Base-by-base conservation (phyloP, 2,888 invertebrate genomes). In the Eurytoma adleriae region DNA sequence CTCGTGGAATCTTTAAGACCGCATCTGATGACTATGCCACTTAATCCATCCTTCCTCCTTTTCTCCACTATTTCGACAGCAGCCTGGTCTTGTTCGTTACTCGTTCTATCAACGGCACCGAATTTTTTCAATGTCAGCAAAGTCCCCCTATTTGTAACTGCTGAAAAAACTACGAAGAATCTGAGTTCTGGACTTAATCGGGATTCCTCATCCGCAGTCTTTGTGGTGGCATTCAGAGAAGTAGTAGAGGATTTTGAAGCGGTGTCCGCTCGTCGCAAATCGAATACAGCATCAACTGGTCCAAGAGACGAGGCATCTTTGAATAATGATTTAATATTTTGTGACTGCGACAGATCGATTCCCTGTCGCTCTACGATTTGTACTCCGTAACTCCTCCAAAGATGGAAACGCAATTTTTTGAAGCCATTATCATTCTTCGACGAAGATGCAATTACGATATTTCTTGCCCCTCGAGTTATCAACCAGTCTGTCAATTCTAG, bases 401-500 rank as follows among this genome's bases (percentile, higher is more conserved):
- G 52, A 13, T 70, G 50, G 7, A 78, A 59, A 40, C 82, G 77
- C 5, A 81, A 52, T 5, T 83, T 81, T 18, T 18, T 20, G 52
- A 81, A 84, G 20, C 69, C 70, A 69, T 54, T 76, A 0, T 70
- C 62, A 13, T 54, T 80, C 18, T 59, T 79, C 5, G 24, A 27
- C 10, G 69, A 67, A 10, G 82, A 83, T 0, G 78, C 81, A 3
- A 84, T 40, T 10, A 85, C 75, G 3, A 85, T 57, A 64, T 81
- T 79, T 48, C 20, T 83, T 7, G 84, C 84, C 1, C 84, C 85
- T 18, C 80, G 73, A 3, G 70, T 69, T 18, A 84, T 69, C 3
- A 85, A 52, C 82, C 82, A 84, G 27, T 84, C 83, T 1, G 68
- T 76, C 5, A 85, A 71, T 54, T 84, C 83, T 3, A 85, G 57